These are phyloP conservation scores for Galerucella nymphaeae DNA, from an alignment of 2,888 invertebrate species.

Conservation along the genomic window DNA sequence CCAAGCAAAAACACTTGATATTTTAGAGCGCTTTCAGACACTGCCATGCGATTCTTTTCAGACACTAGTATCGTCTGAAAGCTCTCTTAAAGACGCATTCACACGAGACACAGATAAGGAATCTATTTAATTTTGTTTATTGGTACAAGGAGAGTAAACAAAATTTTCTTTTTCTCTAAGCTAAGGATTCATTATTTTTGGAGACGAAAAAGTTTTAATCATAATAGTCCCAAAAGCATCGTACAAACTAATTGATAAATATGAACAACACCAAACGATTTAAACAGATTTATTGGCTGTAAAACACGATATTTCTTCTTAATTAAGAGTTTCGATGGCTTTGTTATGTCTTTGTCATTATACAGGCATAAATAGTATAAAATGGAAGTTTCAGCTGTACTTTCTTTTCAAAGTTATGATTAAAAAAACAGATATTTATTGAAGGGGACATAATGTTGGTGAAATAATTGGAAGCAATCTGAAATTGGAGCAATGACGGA, in stretches of 20 bases:
- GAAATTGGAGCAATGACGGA: no score
- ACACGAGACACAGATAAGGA: no score
- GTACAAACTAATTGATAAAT: slow-evolving; percentile 4
- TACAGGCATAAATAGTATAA: background rate
- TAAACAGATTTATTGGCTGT: slow-evolving; percentile 26
- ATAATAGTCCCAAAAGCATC: background rate
- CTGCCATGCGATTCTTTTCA: no score
- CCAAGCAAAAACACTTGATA: no score
- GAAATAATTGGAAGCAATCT: background rate
- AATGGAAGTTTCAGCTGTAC: background rate
- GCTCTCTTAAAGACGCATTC: no score
- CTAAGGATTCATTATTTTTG: no score
- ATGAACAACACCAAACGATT: slow-evolving; percentile 13
- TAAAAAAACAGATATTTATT: background rate
- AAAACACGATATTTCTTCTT: slow-evolving; percentile 24
- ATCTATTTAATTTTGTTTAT: no score
- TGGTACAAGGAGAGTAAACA: no score
- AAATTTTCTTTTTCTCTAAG: no score
- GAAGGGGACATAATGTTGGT: background rate
- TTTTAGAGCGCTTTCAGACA: no score
- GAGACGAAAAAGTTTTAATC: no score
- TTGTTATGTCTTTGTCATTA: background rate
- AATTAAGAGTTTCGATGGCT: slow-evolving; percentile 21
- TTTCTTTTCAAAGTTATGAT: background rate
- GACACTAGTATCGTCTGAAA: no score